Conservation (phyloP, 2,797 vertebrate genomes). For the Morelia viridis region DNA sequence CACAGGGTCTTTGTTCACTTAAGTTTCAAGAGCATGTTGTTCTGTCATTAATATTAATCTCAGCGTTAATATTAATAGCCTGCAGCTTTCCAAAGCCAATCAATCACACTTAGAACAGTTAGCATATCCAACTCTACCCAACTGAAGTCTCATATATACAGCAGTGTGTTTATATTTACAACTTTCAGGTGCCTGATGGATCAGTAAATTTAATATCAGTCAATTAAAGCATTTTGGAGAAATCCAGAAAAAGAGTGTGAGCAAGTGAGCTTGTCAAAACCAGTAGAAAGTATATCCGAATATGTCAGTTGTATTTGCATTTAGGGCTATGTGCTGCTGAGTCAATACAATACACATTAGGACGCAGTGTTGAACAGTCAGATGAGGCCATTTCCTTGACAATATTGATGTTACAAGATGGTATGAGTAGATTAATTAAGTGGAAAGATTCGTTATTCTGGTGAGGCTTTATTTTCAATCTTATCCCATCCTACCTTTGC, state of each 20-base stretch:
- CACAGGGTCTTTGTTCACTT: slow-evolving; percentile 23
- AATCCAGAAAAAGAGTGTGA: no score
- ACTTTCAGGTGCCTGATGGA: background rate
- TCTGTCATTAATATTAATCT: slow-evolving; percentile 47
- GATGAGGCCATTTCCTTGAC: background rate
- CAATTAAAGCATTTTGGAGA: no score
- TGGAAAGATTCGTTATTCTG: background rate
- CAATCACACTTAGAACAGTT: background rate
- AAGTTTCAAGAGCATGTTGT: slow-evolving; percentile 40
- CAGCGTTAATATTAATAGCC: slow-evolving; percentile 38
- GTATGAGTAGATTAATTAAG: background rate
- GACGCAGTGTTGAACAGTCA: background rate
- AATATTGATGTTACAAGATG: no score
- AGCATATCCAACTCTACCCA: background rate
- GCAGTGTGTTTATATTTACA: background rate
- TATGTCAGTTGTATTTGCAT: background rate
- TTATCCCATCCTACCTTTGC: background rate
- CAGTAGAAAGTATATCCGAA: background rate
- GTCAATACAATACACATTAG: background rate
- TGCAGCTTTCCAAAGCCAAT: slow-evolving; percentile 21
- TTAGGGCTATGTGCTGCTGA: background rate
- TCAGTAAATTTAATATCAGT: no score
- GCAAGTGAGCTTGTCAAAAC: background rate
- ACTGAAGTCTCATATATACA: slow-evolving; percentile 11
- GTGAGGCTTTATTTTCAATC: background rate